These are phyloP conservation scores for Shargacucullia verbasci DNA, from an alignment of 2,888 invertebrate species.

Conservation along the genomic window DNA sequence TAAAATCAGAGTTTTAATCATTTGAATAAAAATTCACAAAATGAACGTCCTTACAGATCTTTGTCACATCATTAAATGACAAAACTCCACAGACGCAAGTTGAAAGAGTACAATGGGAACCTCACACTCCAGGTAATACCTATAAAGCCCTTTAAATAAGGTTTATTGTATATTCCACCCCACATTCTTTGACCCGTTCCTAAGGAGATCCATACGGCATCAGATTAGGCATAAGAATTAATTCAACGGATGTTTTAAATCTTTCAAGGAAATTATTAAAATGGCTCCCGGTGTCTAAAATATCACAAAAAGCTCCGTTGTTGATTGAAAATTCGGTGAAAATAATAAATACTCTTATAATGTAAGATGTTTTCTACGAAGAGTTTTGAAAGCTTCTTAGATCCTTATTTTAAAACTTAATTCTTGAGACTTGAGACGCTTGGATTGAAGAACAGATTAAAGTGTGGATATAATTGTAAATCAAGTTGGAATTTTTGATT, in stretches of 20 bases:
- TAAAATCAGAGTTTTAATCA: too few species aligned
- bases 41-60: slow-evolving; percentile 1
- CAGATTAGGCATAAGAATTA: slow-evolving; percentile 31
- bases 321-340: slow-evolving; percentile 30
- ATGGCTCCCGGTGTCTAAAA: slow-evolving; percentile 4
- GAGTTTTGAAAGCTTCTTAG: slow-evolving; percentile 11
- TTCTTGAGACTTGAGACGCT: not conserved
- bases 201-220: slow-evolving; percentile 23
- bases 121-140: slow-evolving; percentile 28
- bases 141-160: slow-evolving; percentile 24
- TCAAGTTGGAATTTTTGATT: not conserved
- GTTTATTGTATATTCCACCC: slow-evolving; percentile 5
- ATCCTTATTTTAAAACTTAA: slow-evolving; percentile 6
- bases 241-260: slow-evolving; percentile 17
- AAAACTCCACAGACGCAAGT: slow-evolving; percentile 6
- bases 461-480: not conserved
- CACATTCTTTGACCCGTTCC: slow-evolving; percentile 3
- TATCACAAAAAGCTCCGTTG: slow-evolving; percentile 11
- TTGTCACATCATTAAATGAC: slow-evolving; percentile 9
- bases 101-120: slow-evolving; percentile 25
- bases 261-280: slow-evolving; percentile 29
- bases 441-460: not conserved
- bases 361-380: slow-evolving; percentile 21
- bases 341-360: slow-evolving; percentile 41
- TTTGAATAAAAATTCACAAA: not conserved